Base-by-base conservation (phyloP, 2,797 vertebrate species). In the Acropternis orthonyx region DNA sequence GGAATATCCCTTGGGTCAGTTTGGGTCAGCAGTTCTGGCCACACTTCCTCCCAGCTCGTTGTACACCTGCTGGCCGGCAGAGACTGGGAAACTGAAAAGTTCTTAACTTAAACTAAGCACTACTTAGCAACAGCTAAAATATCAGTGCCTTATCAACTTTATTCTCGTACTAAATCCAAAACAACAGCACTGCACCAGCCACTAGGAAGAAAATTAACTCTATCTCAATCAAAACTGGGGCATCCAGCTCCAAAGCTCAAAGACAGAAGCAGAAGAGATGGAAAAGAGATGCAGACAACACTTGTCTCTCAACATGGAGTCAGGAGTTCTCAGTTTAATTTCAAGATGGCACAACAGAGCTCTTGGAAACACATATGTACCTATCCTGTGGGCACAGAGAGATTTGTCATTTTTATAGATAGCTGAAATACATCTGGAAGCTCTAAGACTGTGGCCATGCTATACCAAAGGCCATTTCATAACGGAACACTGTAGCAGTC, bases 391-490 rank as follows among this genome's bases (percentile, higher is more conserved):
- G 96, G 85, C 78, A 95, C 56, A 75, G 85, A 80, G 80, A 90
- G 68, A 95, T 96, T 79, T 97, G 82, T 92, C 88, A 93, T 97
- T 97, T 97, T 97, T 97, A 96, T 91, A 95, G 92, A 88, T 81
- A 77, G 65, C 56, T 94, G 75, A 96, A 97, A 95, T 97, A 93
- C 96, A 96, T 97, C 97, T 97, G 94, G 96, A 98, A 97, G 79
- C 85, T 94, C 74, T 48, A 92, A 91, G 78, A 81, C 96, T 74
- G 13, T n/a, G 56, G 93, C 93, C 94, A 91, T 94, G 89, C 95
- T 97, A 85, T 95, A 96, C 97, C 97, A 97, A 98, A 97, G 92
- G 86, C 44, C 7, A 7, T 97, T 98, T 98, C 91, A 94, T 96
- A 98, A 97, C 95, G 97, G 97, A 97, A 95, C 88, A 86, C 80